These are phyloP conservation scores for Odontamblyopus lacepedii DNA, from an alignment of 2,797 vertebrate genomes.

Conservation along the genomic window DNA sequence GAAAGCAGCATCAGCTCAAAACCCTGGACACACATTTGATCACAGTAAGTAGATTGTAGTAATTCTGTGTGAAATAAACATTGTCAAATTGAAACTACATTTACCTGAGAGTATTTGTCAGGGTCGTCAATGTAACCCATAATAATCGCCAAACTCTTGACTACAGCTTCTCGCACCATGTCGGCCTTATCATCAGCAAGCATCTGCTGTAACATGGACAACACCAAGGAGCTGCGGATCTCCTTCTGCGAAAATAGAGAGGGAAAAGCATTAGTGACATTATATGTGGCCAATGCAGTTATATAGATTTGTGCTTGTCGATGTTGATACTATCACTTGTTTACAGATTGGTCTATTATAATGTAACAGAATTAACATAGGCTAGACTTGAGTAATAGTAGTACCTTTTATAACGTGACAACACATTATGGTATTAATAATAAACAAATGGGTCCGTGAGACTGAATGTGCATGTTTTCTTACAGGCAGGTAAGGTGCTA, in stretches of 20 bases:
- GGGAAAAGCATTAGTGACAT: neutral
- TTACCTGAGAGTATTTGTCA: conserved; percentile 96
- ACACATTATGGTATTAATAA: neutral
- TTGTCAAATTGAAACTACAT: neutral
- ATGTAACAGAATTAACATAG: neutral
- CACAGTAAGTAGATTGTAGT: neutral
- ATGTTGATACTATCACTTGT: neutral
- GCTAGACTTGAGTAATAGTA: neutral
- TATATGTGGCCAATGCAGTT: neutral
- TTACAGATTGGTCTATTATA: neutral
- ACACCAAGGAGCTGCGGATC: conserved; percentile 95
- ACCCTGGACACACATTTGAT: conserved; percentile 75
- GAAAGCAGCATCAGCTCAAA: conserved; percentile 95
- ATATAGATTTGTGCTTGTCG: neutral
- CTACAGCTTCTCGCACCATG: conserved; percentile 97
- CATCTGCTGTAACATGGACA: conserved; percentile 99
- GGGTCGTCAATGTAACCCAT: conserved; percentile 98
- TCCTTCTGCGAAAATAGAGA: conserved; percentile 85
- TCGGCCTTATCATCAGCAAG: conserved; percentile 97
- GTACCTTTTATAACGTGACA: neutral
- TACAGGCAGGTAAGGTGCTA: conserved; percentile 97
- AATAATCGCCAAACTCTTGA: conserved; percentile 96
- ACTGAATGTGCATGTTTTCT: conserved; percentile 60
- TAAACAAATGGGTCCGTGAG: neutral
- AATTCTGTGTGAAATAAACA: neutral